Evolutionary conservation across 1,140 invertebrate species (phyloP), one percentile per base, ranked within the genome.

Genomic region (Acyrthosiphon pisum): DNA sequence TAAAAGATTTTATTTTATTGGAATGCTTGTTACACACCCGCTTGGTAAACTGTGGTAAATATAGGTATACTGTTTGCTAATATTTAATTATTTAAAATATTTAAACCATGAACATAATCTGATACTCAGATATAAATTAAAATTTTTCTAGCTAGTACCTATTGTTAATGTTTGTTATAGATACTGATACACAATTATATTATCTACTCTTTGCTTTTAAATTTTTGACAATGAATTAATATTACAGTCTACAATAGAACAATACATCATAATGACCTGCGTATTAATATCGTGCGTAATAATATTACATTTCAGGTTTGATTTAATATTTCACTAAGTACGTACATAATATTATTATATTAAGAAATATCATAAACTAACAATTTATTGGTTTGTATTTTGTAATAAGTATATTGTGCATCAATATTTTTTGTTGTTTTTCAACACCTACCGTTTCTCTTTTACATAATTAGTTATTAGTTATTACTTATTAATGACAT

Each of bases 401-500:
- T 76, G 60, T n/a, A 76, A 76, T 76, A 76, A 76, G 14, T 76
- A 76, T 76, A 76, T 76, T 84, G 76, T 83, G 35, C 76, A 87
- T 48, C 30, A 41, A 90, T 90, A n/a, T 90, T 46, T 41, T 41
- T n/a, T n/a, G n/a, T 41, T 44, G 35, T 60, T 44, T 60, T 26
- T 60, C 11, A 26, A 90, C 50, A 90, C 50, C 50, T 56, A 37
- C 35, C 35, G 23, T 37, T 90, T 88, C n/a, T 88, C n/a, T 88
- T 88, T 53, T 50, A 88, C 48, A 88, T 53, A 88, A 90, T 41
- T 37, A 56, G 35, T 41, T 56, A 90, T 41, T 26, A 56, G 22
- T 41, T 56, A 56, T 90, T 48, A 48, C 30, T 41, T 90, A 90
- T 90, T 90, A 90, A 90, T 90, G 88, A 56, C 22, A 90, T 90